Conservation (phyloP, 2,888 invertebrate genomes). For the Syrista parreyssii region DNA sequence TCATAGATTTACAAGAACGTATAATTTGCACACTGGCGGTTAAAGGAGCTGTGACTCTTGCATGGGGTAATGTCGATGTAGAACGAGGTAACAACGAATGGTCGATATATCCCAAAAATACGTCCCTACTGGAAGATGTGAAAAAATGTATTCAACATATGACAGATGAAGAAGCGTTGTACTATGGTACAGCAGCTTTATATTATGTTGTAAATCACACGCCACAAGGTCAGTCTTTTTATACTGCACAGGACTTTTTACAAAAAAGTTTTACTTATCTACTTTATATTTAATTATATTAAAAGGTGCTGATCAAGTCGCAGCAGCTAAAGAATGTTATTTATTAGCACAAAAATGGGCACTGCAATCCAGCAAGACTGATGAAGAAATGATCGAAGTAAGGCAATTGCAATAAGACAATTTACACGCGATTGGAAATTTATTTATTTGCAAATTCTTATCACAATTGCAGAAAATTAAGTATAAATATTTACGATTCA, state of each 20-base stretch:
- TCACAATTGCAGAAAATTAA: constrained; percentile 60
- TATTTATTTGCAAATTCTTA: neutral
- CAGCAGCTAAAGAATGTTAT: constrained; percentile 67
- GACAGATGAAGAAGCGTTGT: constrained; percentile 39
- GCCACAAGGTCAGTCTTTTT: constrained; percentile 51
- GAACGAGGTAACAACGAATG: constrained; percentile 32
- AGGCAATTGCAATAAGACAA: constrained; percentile 1
- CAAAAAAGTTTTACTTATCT: constrained; percentile 7
- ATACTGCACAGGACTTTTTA: neutral
- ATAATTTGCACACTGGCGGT: constrained; percentile 68
- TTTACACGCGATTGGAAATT: neutral
- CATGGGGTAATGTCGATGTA: constrained; percentile 34
- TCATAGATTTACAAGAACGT: constrained; percentile 63
- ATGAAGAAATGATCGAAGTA: constrained; percentile 24
- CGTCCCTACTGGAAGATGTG: constrained; percentile 45
- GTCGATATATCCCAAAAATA: constrained; percentile 43
- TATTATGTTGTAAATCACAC: constrained; percentile 63
- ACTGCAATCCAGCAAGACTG: constrained; percentile 31
- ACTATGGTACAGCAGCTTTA: constrained; percentile 56
- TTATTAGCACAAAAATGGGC: constrained; percentile 64
- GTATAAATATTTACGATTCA: constrained; percentile 65
- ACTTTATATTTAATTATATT: constrained; percentile 11
- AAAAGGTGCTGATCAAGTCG: constrained; percentile 68
- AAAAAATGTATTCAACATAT: constrained; percentile 51
- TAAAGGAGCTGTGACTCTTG: constrained; percentile 62